These are phyloP conservation scores for Aphidoletes aphidimyza DNA, from an alignment of 2,888 invertebrate genomes.

Conservation along the genomic window DNA sequence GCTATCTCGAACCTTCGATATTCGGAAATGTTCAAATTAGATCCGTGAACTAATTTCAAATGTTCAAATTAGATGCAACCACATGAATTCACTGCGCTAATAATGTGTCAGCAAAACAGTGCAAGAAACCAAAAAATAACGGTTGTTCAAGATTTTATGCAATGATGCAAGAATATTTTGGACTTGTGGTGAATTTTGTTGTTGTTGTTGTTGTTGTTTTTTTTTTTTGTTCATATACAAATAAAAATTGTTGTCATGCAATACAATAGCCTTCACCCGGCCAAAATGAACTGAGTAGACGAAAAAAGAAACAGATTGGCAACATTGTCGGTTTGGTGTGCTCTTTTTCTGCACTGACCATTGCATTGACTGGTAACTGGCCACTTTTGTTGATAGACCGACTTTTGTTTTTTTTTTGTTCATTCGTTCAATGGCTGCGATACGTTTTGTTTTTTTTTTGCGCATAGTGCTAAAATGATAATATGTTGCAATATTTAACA, in stretches of 20 bases:
- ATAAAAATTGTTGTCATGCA: neutral
- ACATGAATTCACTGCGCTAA: no score
- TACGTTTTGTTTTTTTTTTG: neutral
- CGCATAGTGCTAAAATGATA: neutral
- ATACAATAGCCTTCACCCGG: slow-evolving; percentile 23
- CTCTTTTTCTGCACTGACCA: neutral
- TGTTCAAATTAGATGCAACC: no score
- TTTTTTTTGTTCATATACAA: neutral
- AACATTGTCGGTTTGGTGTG: neutral
- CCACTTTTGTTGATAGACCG: neutral
- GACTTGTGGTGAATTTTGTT: no score
- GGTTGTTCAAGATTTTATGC: no score
- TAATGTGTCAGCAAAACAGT: no score
- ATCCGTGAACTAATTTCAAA: no score
- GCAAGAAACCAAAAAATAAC: no score
- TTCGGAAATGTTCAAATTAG: no score
- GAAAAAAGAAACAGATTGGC: neutral
- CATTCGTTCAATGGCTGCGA: neutral
- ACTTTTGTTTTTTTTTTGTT: neutral
- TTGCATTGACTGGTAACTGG: neutral
- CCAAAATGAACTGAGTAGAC: neutral
- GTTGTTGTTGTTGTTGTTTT: neutral
- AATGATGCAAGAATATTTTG: no score
- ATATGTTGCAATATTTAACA: neutral
- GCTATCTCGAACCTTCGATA: no score